Conservation (phyloP, 2,888 invertebrate genomes). For the Hemaris fuciformis region DNA sequence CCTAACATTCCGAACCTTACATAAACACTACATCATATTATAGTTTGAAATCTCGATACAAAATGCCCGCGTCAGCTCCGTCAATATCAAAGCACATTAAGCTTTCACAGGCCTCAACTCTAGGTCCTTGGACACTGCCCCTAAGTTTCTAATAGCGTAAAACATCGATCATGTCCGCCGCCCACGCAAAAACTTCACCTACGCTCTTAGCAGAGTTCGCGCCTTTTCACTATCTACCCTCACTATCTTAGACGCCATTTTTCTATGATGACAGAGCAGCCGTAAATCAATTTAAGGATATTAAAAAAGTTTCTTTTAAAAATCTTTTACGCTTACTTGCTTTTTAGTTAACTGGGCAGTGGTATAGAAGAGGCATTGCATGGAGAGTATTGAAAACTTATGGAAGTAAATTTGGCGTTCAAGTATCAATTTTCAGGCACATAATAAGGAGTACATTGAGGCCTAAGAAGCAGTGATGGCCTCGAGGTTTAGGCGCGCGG, state of each 20-base stretch:
- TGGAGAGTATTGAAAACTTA: too few species aligned
- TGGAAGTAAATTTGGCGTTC: too few species aligned
- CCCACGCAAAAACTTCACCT: slow-evolving; percentile 1
- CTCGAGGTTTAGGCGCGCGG: too few species aligned
- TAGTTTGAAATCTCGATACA: neutral
- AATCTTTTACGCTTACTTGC: too few species aligned
- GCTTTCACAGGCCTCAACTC: neutral
- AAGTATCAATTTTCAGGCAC: too few species aligned
- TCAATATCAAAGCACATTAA: neutral
- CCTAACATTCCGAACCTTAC: too few species aligned
- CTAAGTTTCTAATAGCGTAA: neutral
- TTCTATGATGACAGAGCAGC: neutral
- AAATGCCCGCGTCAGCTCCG: neutral
- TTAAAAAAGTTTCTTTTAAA: neutral
- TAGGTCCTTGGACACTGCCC: neutral
- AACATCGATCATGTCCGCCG: neutral
- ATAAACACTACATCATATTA: too few species aligned
- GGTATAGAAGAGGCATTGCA: too few species aligned
- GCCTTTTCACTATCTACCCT: neutral
- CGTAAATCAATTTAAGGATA: neutral
- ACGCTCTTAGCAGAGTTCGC: neutral
- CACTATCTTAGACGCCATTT: neutral
- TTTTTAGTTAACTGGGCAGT: too few species aligned
- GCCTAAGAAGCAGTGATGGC: too few species aligned
- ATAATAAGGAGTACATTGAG: too few species aligned